These are phyloP conservation scores for Ethmia dodecea DNA, from an alignment of 2,888 invertebrate species.

Conservation along the genomic window DNA sequence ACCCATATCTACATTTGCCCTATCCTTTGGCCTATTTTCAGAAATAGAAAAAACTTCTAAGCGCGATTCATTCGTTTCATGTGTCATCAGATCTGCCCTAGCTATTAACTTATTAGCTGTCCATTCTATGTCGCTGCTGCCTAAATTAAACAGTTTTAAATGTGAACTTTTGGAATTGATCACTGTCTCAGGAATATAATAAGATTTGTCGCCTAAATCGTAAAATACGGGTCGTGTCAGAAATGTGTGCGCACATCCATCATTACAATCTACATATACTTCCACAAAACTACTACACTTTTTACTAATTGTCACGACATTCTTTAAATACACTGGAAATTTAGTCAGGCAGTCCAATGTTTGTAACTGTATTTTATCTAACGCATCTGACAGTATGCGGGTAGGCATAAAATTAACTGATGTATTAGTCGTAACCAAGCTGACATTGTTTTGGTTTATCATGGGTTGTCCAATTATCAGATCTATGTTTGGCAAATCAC, in stretches of 20 bases:
- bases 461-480: slow-evolving; percentile 7
- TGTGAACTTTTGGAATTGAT: not conserved
- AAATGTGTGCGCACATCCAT: not conserved
- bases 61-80: not conserved
- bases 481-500: not conserved
- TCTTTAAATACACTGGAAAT: not conserved
- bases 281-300: too few relatives aligned
- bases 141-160: slow-evolving; percentile 4
- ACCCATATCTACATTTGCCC: not conserved
- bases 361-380: not conserved
- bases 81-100: not conserved
- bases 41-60: not conserved
- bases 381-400: not conserved
- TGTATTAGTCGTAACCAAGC: slow-evolving; percentile 8
- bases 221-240: slow-evolving; percentile 1
- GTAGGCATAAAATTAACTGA: not conserved
- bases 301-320: not conserved
- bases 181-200: not conserved
- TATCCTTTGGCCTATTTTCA: too few relatives aligned
- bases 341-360: not conserved
- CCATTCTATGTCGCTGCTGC: not conserved
- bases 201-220: slow-evolving; percentile 1
- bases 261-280: not conserved
- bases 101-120: not conserved
- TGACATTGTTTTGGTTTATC: slow-evolving; percentile 4